These are phyloP conservation scores for Cygnus buccinator DNA, from an alignment of 2,113 vertebrate species.

Conservation along the genomic window DNA sequence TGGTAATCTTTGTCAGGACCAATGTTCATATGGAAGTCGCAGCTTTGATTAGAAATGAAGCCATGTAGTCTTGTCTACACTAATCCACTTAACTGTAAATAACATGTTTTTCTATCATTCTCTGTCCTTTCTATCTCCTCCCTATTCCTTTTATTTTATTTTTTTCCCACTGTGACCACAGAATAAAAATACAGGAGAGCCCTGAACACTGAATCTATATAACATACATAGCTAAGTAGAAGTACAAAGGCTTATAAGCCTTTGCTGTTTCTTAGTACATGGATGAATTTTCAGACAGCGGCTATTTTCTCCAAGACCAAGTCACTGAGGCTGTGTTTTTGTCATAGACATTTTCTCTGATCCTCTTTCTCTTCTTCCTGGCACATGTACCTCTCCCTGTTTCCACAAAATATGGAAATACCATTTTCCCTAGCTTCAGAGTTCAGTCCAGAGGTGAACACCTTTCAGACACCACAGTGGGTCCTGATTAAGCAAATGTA, in stretches of 20 bases:
- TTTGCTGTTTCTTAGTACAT: not conserved
- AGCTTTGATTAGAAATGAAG: not conserved
- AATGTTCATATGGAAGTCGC: not conserved
- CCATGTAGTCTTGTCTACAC: accelerated
- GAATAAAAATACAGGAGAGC: not conserved
- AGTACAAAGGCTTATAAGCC: not conserved
- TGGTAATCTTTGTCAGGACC: not conserved
- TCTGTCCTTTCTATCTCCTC: not conserved
- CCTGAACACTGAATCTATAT: not conserved
- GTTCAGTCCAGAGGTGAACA: accelerated
- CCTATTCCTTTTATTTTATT: accelerated
- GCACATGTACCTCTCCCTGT: not conserved
- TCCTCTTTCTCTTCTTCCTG: not conserved
- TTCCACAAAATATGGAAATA: not conserved
- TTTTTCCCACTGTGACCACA: not conserved
- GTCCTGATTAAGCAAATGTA: not conserved
- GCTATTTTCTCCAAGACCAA: not conserved
- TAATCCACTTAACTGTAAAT: not conserved
- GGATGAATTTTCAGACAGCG: not conserved
- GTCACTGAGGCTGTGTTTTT: not conserved
- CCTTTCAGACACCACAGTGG: not conserved
- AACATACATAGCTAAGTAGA: not conserved
- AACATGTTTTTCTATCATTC: not conserved
- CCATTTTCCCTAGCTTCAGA: not conserved
- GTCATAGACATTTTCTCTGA: not conserved